phyloP scores from a whole-genome alignment of 2,888 invertebrate species.

The Agrochola circellaris region DNA sequence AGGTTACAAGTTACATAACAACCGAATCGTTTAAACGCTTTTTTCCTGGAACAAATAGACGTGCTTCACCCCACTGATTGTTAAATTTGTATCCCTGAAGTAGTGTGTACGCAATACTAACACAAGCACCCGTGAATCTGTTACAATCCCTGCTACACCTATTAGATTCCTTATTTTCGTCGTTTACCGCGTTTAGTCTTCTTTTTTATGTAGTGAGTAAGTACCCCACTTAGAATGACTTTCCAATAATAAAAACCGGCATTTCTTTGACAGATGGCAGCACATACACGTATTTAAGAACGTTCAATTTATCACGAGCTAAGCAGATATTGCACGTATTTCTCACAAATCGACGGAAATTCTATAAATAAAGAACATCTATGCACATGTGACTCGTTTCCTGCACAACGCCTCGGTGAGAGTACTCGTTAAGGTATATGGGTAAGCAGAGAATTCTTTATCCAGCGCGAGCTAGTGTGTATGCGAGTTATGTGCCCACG shows the following conservation, averaged over 20 bases:
- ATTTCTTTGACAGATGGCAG: conserved; percentile 11
- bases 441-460: conserved; percentile 2
- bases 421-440: background rate
- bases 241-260: conserved; percentile 21
- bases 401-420: background rate
- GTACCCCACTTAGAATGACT: background rate
- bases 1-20: background rate
- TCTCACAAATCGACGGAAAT: background rate
- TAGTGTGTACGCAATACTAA: background rate
- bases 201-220: conserved; percentile 28
- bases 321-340: background rate
- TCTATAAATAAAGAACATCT: background rate
- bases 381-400: conserved; percentile 34
- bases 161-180: conserved; percentile 44
- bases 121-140: background rate
- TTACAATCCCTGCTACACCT: background rate
- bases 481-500: background rate
- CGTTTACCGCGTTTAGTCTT: background rate
- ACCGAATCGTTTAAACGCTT: background rate
- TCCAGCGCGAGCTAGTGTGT: background rate
- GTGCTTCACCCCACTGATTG: background rate
- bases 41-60: background rate
- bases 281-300: background rate
- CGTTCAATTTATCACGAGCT: background rate
- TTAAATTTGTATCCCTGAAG: background rate